Percentiles rank a stretch among this genome's conserved stretches.
phyloP scores from a whole-genome alignment of 2,797 vertebrate genomes.

The Leucoraja ocellata region DNA sequence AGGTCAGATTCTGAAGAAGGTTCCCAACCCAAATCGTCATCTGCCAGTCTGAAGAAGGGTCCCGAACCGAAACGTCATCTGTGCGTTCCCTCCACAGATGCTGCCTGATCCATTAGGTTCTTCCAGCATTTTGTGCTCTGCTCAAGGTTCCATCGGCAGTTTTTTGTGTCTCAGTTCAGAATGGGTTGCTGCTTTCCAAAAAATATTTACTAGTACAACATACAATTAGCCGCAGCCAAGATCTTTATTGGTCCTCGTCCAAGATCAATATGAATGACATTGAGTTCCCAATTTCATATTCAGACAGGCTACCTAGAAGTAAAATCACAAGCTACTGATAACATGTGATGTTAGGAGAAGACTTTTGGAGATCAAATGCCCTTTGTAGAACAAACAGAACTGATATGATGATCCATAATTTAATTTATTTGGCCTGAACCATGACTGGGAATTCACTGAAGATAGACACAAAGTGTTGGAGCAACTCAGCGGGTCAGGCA shows the following conservation, averaged over 20 bases:
- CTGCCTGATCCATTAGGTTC: too few species aligned
- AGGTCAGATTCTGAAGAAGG: too few species aligned
- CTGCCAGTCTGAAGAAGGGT: too few species aligned
- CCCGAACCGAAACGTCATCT: too few species aligned
- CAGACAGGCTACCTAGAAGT: not conserved
- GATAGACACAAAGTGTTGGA: too few species aligned
- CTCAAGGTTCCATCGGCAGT: too few species aligned
- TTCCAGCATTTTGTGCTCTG: too few species aligned
- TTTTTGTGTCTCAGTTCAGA: not conserved
- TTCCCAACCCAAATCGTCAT: too few species aligned
- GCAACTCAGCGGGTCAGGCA: too few species aligned
- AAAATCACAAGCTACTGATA: not conserved
- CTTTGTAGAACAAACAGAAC: not conserved
- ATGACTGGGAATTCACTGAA: not conserved
- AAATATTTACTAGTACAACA: not conserved
- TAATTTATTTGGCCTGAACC: not conserved
- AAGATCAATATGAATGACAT: not conserved
- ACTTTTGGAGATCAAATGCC: not conserved
- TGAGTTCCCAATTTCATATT: constrained; percentile 24
- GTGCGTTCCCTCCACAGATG: too few species aligned
- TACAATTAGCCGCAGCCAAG: constrained; percentile 11
- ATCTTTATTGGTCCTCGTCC: not conserved
- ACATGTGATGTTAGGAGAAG: not conserved
- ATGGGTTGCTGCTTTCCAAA: constrained; percentile 13
- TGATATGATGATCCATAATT: not conserved